Evolutionary conservation across 2,113 vertebrate genomes (phyloP).

Genomic region (Pipra filicauda): DNA sequence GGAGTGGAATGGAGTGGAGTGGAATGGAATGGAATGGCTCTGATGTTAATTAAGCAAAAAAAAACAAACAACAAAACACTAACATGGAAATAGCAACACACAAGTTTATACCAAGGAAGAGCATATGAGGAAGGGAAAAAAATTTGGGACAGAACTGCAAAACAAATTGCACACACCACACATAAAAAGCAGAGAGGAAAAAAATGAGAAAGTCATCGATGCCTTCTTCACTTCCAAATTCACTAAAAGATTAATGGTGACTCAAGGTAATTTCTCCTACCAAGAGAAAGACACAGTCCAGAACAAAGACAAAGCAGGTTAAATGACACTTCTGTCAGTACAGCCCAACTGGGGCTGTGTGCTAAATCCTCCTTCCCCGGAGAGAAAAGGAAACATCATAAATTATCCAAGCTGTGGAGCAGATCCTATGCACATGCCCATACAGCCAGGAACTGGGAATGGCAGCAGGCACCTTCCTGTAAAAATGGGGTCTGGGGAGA

Average conservation of each 20-base stretch:
- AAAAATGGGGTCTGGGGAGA: not conserved
- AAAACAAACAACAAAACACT: not conserved
- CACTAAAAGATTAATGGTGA: not conserved
- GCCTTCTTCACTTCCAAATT: not conserved
- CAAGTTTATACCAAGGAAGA: not conserved
- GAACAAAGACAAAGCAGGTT: slow-evolving; percentile 5
- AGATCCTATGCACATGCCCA: not conserved
- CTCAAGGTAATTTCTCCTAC: not conserved
- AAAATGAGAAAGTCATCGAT: not conserved
- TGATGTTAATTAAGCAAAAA: not conserved
- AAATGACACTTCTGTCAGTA: not conserved
- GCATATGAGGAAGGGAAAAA: not conserved
- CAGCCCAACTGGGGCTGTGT: not conserved
- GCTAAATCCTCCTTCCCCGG: not conserved
- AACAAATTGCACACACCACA: not conserved
- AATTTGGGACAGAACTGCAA: not conserved
- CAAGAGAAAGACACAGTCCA: not conserved
- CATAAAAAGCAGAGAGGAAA: not conserved
- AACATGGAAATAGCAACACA: not conserved
- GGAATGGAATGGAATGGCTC: not conserved
- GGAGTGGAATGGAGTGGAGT: not conserved
- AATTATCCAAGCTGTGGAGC: not conserved
- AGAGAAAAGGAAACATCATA: not conserved
- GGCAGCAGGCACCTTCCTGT: not conserved
- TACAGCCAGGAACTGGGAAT: not conserved